Evolutionary conservation across 1,140 invertebrate species (phyloP).

Genomic region (Drosophila subobscura): DNA sequence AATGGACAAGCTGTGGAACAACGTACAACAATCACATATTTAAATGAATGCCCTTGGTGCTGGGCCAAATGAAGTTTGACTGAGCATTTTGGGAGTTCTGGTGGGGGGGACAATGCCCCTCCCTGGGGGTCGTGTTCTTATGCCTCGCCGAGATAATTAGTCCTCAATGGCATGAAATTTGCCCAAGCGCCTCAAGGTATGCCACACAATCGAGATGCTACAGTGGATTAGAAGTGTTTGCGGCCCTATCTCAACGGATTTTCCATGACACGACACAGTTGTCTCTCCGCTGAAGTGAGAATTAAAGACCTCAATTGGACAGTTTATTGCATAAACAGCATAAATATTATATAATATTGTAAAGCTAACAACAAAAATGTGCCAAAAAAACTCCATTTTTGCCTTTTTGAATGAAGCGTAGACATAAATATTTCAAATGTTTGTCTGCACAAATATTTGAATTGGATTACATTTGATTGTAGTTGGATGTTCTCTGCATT

Average conservation of each 20-base stretch:
- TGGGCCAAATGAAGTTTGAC: conserved; percentile 29
- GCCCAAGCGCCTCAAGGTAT: not conserved
- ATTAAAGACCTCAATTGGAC: too few species aligned
- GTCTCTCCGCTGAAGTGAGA: too few species aligned
- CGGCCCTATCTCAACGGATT: too few species aligned
- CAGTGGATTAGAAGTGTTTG: conserved; percentile 10
- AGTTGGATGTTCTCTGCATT: not conserved
- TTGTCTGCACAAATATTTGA: too few species aligned
- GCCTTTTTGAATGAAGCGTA: too few species aligned
- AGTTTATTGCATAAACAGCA: too few species aligned
- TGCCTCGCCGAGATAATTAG: not conserved
- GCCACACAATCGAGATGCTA: conserved; percentile 12
- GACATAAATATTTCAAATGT: conserved; percentile 13
- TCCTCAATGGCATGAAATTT: not conserved
- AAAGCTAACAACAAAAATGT: too few species aligned
- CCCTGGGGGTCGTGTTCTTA: not conserved
- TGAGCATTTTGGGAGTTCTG: conserved; percentile 13
- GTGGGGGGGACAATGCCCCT: too few species aligned
- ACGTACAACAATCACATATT: conserved; percentile 15
- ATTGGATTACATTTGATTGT: conserved; percentile 8
- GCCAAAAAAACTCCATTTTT: too few species aligned
- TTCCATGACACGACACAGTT: too few species aligned
- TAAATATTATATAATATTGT: too few species aligned
- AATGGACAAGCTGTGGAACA: conserved; percentile 30
- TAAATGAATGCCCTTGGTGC: conserved; percentile 42